Base-by-base conservation (phyloP, 2,888 invertebrate species). In the Onchidella celtica region DNA sequence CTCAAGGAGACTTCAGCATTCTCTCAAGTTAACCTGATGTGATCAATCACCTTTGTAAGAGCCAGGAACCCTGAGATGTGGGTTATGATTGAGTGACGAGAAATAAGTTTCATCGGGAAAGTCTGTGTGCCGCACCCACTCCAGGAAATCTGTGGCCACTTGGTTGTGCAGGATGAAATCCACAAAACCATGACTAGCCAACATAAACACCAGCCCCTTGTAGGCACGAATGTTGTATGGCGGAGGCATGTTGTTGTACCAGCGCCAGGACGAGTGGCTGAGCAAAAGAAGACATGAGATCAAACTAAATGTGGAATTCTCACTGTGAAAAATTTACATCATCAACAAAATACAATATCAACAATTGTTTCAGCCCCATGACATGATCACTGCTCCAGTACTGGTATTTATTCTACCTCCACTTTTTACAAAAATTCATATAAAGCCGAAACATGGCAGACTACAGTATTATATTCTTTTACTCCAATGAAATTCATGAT, bases 101-200 rank as follows among this genome's bases (percentile, higher is more conserved):
- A 90, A 91, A 78, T 83, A 90, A 38, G 89, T 87, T 80, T 91
- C 91, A 76, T 91, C 91, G 0, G 91, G 88, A 14, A 86, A 84
- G 27, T 87, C 79, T 11, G 89, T 89, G 78, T 88, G 85, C 24
- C 83, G 83, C 81, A 90, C 87, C 91, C 91, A 91, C 24, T 87
- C 83, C 6, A 89, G 83, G 24, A 91, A 86, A 38, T 87, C 87
- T 24, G 32, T 38, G n/a, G 89, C 85, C 27, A 78, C 83, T 4
- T 83, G 73, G 80, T 84, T 84, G 76, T 86, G 82, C 4, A 90
- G 79, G n/a, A 88, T 80, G 83, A 85, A 91, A 57, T 89, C 86
- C 24, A 90, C 89, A 69, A 87, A 90, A 17, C 84, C 87, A 9
- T 90, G 84, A 29, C 85, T 85, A 9, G 86, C 87, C 17, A 86